Evolutionary conservation across 2,888 invertebrate genomes (phyloP).

Genomic region (Drosophila merina): DNA sequence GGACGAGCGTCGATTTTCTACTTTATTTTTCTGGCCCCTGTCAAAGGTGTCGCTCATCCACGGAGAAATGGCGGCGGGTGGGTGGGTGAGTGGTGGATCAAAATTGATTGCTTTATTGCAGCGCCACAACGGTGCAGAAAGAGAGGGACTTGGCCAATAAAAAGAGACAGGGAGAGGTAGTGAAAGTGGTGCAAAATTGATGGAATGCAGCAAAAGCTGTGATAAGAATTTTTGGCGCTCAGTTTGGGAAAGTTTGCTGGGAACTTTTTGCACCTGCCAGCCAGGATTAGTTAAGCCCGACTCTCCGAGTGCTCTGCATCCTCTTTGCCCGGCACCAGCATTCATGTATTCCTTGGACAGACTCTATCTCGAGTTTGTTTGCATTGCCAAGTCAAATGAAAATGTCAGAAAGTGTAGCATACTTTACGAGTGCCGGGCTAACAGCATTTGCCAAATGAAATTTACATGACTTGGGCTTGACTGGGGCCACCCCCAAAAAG

Average conservation of each 20-base stretch:
- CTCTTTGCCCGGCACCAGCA: slow-evolving; percentile 3
- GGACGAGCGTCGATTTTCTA: slow-evolving; percentile 17
- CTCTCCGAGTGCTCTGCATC: not conserved
- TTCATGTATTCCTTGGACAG: slow-evolving; percentile 58
- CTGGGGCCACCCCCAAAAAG: slow-evolving; percentile 17
- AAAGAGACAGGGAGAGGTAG: not conserved
- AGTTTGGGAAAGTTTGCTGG: slow-evolving; percentile 30
- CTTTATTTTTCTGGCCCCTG: slow-evolving; percentile 40
- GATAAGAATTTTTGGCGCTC: slow-evolving; percentile 45
- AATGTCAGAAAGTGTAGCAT: slow-evolving; percentile 61
- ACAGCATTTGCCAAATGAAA: slow-evolving; percentile 63
- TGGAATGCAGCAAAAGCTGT: slow-evolving; percentile 39
- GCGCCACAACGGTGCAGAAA: slow-evolving; percentile 18
- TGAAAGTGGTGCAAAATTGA: slow-evolving; percentile 33
- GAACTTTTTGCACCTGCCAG: slow-evolving; percentile 39
- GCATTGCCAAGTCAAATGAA: slow-evolving; percentile 55
- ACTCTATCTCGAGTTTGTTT: slow-evolving; percentile 51
- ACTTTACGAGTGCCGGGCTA: slow-evolving; percentile 54
- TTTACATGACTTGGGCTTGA: slow-evolving; percentile 59
- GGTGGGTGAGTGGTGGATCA: slow-evolving; percentile 6
- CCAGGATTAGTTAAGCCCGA: slow-evolving; percentile 23
- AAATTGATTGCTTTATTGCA: slow-evolving; percentile 75
- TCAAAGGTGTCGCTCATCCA: slow-evolving; percentile 64
- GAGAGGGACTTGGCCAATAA: not conserved
- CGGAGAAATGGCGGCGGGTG: slow-evolving; percentile 2